Conservation (phyloP, 2,888 invertebrate species). For the Harmothoe impar region DNA sequence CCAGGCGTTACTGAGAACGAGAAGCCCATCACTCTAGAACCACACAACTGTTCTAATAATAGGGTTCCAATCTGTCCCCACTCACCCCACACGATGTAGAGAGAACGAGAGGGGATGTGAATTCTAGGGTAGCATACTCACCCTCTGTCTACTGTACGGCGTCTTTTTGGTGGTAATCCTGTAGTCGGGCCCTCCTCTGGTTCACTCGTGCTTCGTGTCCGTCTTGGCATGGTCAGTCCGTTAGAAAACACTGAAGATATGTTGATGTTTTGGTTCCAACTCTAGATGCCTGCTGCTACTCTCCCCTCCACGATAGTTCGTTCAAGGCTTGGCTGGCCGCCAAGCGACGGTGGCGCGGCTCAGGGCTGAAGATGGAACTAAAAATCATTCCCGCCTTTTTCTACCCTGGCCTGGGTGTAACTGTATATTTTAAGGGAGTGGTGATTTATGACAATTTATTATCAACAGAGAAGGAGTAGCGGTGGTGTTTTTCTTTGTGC, state of each 20-base stretch:
- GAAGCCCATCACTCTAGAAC: no score
- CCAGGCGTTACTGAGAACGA: no score
- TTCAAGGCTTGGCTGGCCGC: background rate
- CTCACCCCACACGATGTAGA: background rate
- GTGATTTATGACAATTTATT: no score
- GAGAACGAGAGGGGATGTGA: background rate
- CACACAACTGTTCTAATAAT: background rate
- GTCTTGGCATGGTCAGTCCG: conserved; percentile 48
- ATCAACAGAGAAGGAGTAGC: no score
- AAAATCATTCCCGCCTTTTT: background rate
- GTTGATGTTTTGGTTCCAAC: conserved; percentile 60
- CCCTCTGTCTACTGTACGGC: conserved; percentile 32
- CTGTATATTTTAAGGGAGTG: no score
- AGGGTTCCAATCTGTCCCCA: background rate
- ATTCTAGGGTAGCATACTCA: background rate
- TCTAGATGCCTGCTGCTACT: background rate
- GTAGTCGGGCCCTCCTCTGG: background rate
- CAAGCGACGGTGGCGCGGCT: conserved; percentile 15
- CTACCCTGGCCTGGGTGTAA: background rate
- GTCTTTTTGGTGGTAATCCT: conserved; percentile 1
- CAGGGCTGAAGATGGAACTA: background rate
- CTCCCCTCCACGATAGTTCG: background rate
- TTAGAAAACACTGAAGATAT: conserved; percentile 42
- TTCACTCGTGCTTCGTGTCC: conserved; percentile 38
- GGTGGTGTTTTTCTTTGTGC: no score